These are phyloP conservation scores for Onychomys torridus DNA, from an alignment of 2,797 vertebrate genomes.

Conservation along the genomic window DNA sequence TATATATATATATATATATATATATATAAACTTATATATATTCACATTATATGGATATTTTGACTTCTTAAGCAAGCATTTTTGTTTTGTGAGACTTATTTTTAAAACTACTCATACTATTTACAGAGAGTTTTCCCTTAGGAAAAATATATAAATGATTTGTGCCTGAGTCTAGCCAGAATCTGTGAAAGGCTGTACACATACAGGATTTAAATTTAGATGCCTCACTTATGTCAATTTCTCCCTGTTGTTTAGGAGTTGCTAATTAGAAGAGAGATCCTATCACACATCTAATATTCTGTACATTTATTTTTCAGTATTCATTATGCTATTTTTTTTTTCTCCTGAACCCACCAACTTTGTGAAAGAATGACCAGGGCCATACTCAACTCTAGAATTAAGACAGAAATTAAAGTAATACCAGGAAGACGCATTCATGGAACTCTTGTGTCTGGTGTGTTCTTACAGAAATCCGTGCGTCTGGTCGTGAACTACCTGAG, in stretches of 20 bases:
- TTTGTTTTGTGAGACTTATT: neutral
- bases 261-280: neutral
- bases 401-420: neutral
- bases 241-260: neutral
- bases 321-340: neutral
- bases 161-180: neutral
- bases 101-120: neutral
- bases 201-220: too few species aligned
- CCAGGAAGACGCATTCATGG: neutral
- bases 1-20: neutral
- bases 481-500: slow-evolving; percentile 97
- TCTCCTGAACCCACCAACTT: neutral
- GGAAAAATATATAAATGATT: neutral
- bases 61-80: neutral
- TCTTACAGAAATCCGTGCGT: slow-evolving; percentile 94
- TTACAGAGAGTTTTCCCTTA: neutral
- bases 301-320: neutral
- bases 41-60: neutral
- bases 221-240: accelerated
- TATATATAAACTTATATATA: too few species aligned
- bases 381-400: accelerated
- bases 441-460: slow-evolving; percentile 41
- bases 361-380: neutral
- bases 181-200: neutral
- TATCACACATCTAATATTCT: neutral